Evolutionary conservation across 1,140 invertebrate genomes (phyloP), one percentile per base, ranked within the genome.

Genomic region (Ylistrum balloti): DNA sequence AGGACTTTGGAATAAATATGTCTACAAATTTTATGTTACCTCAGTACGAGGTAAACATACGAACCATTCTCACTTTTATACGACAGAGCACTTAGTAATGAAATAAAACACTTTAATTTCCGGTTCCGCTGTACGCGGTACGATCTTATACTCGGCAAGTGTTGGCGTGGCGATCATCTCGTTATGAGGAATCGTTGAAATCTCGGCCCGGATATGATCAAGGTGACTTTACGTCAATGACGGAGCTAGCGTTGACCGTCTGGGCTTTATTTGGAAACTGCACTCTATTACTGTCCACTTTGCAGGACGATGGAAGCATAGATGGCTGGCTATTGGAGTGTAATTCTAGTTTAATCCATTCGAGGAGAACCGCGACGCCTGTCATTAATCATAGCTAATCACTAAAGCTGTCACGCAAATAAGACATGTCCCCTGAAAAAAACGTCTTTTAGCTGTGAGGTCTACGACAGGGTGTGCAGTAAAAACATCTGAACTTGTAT

Each of bases 261-360:
- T 74, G 56, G 22, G 56, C 56, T 74, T 74, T 74, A 74, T 74
- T 74, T 74, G 56, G 56, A 74, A 74, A 74, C 56, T 28, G n/a
- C 22, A 28, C 56, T 74, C 22, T 74, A 74, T 74, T 74, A 74
- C 56, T 74, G n/a, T 74, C 56, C 56, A 74, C 56, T 74, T 74
- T n/a, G 56, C 5, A n/a, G 56, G 56, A n/a, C 56, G 1, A 28
- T 28, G 22, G 56, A 28, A 17, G n/a, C 56, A 17, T n/a, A 28
- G 56, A 28, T 74, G 56, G 56, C 9, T 0, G n/a, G 56, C 56
- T 74, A 74, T 74, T 28, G 56, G 56, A 74, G 56, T 74, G 56
- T n/a, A 74, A 74, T 74, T 7, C 56, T n/a, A 74, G 56, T 74
- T 74, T 74, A 74, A 28, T 74, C n/a, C 56, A 28, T 74, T 74